Base-by-base conservation (phyloP, 2,797 vertebrate species). In the Chloroceryle amazona region DNA sequence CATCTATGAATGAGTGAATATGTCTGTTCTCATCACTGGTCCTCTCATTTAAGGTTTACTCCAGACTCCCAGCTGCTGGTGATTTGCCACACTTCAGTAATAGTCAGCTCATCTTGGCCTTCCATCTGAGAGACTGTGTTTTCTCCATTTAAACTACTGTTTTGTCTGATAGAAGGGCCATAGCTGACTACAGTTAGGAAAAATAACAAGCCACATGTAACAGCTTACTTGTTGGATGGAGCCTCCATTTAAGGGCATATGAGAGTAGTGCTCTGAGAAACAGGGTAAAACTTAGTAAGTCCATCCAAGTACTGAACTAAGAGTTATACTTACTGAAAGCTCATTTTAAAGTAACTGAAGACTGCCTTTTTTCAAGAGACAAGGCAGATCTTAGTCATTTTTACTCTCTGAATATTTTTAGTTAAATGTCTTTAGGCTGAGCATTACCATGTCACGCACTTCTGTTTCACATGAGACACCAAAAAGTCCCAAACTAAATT, bases 401-500 rank as follows among this genome's bases (percentile, higher is more conserved):
- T 84, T 57, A 51, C 28, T 57, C 49, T 85, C 28, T 62, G 18
- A 39, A 42, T 4, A 2, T 29, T 35, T 81, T 89, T n/a, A 58
- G 10, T 6, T 79, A 15, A 6, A 58, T 84, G 13, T 62, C 21
- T 51, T 92, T 39, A 75, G 39, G 26, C 39, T 65, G 86, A 83
- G 39, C 14, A n/a, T 23, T 92, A 31, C 13, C 35, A n/a, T 57
- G 18, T 35, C 11, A 18, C 18, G 65, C 60, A 80, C 18, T 82
- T 61, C 41, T 80, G 3, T 73, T 47, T 57, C 75, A 49, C 49
- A 42, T 12, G 76, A 75, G 80, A 49, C 39, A 19, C 52, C 6
- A 37, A 25, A 65, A 23, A 86, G 49, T 75, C 76, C 61, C 88
- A 90, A 83, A 66, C 25, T 81, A 79, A 94, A 90, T 92, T 81